Evolutionary conservation across 2,888 invertebrate species (phyloP), one percentile per base, ranked within the genome.

Genomic region (Actias luna): DNA sequence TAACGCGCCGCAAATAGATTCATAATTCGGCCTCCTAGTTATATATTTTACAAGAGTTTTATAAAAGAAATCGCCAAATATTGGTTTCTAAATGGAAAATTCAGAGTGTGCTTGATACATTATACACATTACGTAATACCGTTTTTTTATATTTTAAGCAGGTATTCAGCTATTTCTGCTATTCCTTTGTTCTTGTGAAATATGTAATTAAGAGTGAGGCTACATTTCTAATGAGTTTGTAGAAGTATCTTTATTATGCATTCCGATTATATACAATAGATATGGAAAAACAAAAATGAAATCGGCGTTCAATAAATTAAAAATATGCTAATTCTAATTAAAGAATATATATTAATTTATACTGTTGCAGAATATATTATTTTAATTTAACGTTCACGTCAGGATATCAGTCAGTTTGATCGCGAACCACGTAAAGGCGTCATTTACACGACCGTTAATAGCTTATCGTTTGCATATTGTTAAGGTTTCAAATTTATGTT

Each of bases 381-480:
- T 14, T 27, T 25, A 52, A 52, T 52, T 27, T 52, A 27, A 52
- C 27, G 52, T 25, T 52, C n/a, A 18, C 5, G 18, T 8, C n/a
- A 55, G 16, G 27, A 55, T 55, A 5, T 55, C 55, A n/a, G 16
- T 55, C 29, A 29, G 29, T 29, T 55, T 55, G n/a, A n/a, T n/a
- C 16, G 14, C n/a, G 29, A 55, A 55, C 29, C 18, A 29, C 55
- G 55, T n/a, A 16, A 55, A 29, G 55, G 16, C 27, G 29, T 18
- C 55, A 29, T 55, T 29, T 55, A 29, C 29, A 55, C 3, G 55
- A 29, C 7, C 29, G 29, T 55, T 55, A 55, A 55, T 55, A 55
- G 55, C 29, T 8, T 55, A n/a, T 55, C 55, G 29, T 55, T 55
- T 29, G 29, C 55, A 55, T 55, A 55, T 29, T 55, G 10, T 55